Evolutionary conservation across 2,113 vertebrate genomes (phyloP), one percentile per base, ranked within the genome.

Genomic region (Archocentrus centrarchus): DNA sequence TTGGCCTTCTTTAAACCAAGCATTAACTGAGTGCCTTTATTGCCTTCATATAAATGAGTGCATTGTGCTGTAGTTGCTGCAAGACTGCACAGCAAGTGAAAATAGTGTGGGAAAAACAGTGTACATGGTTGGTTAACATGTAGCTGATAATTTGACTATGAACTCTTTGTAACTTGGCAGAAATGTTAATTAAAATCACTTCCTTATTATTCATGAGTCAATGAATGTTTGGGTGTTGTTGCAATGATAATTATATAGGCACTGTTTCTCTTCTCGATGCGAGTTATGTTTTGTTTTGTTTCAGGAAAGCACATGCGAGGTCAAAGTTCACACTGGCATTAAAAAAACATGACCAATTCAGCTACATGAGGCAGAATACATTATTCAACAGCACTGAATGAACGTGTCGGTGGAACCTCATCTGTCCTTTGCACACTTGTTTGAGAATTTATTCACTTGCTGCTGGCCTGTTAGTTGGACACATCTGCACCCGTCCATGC

Each of bases 391-490:
- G 47, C 15, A 11, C 57, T 59, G 75, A 79, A 77, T 88, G 64
- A 89, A 84, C 82, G 77, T 88, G 87, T 81, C 58, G 9, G 79
- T 57, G 70, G 73, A 59, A 81, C 50, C 32, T 81, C 66, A 22
- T 79, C 70, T 17, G 58, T 82, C 82, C 63, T 27, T 6, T 53
- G 82, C 88, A 80, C 86, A 73, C 61, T 90, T 82, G 86, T 91
- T 83, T 88, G 83, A 92, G 91, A 81, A 88, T 90, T 93, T 82
- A 91, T 90, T 92, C 85, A 91, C 80, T 61, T 7, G 66, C 57
- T 24, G 64, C 78, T 2, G 37, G 63, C 59, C 68, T 79, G 75
- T 86, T 88, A 75, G 79, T 47, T 64, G 18, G 39, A 86, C 86
- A 87, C 80, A 68, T 93, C 79, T 80, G 73, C 70, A 77, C 18